phyloP scores from a whole-genome alignment of 2,113 vertebrate species.

The Acinonyx jubatus region DNA sequence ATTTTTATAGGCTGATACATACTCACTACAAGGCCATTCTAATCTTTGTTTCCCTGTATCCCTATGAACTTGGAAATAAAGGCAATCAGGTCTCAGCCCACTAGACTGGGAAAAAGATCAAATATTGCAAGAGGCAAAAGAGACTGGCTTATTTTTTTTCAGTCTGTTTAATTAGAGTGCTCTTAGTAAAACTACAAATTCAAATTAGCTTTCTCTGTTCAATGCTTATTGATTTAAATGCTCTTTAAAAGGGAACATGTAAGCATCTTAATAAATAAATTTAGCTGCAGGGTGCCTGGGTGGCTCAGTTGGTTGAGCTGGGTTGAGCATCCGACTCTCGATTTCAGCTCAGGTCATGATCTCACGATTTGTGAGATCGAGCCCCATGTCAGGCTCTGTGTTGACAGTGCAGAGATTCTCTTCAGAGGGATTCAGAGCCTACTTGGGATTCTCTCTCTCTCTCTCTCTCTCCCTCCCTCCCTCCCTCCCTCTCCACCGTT shows the following conservation, averaged over 20 bases:
- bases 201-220: slow-evolving; percentile 45
- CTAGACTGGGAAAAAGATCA: not conserved
- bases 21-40: not conserved
- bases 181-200: slow-evolving; percentile 38
- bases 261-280: slow-evolving; percentile 49
- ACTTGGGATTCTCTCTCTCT: no score
- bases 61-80: slow-evolving; percentile 48
- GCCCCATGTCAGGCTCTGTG: no score
- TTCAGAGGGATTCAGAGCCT: no score
- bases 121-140: not conserved
- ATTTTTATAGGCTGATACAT: slow-evolving; percentile 1
- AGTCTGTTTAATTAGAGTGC: slow-evolving; percentile 58
- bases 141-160: slow-evolving; percentile 22
- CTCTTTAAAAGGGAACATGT: slow-evolving; percentile 50
- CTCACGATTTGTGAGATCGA: no score
- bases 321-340: no score
- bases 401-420: no score
- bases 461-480: no score
- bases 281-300: not conserved
- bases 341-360: no score
- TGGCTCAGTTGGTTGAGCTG: no score
- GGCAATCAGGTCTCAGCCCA: not conserved
- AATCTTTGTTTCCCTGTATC: slow-evolving; percentile 41
- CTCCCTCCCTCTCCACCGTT: no score
- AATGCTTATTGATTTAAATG: slow-evolving; percentile 32